Base-by-base conservation (phyloP, 2,113 vertebrate species). In the Rafetus swinhoei region DNA sequence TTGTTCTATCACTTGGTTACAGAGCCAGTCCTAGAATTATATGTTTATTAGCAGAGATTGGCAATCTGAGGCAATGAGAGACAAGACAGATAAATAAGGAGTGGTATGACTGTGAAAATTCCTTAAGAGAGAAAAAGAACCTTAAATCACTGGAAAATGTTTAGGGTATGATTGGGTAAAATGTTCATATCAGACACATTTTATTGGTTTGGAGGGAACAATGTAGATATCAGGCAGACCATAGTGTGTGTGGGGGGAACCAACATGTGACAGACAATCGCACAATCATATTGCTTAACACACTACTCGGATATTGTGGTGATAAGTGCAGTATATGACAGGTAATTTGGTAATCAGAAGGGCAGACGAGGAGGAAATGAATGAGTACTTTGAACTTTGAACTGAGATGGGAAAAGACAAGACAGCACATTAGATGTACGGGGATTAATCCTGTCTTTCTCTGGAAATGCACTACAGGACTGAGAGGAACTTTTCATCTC, bases 361-460 rank as follows among this genome's bases (percentile, higher is more conserved):
- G 25, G 79, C n/a, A 79, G 5, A 62, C 2, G 1, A 39, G 45
- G 7, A 86, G 80, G 18, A 65, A 3, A 10, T 25, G 3, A 19
- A 6, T 60, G n/a, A 55, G 16, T 7, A 29, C 2, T 7, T 72
- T n/a, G n/a, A 69, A 69, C 32, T 69, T n/a, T 69, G 14, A 72
- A 72, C 9, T 72, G 65, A 72, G 32, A 35, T 3, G 32, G 18
- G 65, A 35, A 72, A 35, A 62, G 87, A 92, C 77, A 52, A 6
- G 11, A 21, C 4, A 79, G 29, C 15, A 80, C 2, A 56, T 6
- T 11, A 85, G n/a, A 82, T 87, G 25, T 3, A 7, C 2, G 39
- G 15, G 13, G 8, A 83, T 57, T 0, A 0, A 0, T 53, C 79
- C n/a, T 92, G 1, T 76, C 24, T 72, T 72, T 72, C 6, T 15